phyloP scores from a whole-genome alignment of 2,113 vertebrate genomes.

The Rhinolophus ferrumequinum region DNA sequence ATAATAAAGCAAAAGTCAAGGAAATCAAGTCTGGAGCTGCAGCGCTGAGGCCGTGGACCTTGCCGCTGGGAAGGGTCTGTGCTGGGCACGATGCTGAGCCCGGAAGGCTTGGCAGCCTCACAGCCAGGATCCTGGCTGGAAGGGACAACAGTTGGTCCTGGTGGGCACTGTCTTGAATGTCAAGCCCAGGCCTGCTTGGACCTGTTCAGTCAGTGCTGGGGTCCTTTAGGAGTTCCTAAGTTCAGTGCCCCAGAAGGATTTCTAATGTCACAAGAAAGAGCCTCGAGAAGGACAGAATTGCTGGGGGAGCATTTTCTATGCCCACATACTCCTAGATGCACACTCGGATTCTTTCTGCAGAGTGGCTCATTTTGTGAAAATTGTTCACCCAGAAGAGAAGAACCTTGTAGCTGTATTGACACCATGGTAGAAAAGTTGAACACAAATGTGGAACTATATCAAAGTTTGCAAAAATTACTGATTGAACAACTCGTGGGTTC shows the following conservation, averaged over 20 bases:
- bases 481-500: conserved; percentile 84
- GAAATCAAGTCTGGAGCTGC: neutral
- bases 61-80: fast-evolving
- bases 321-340: neutral
- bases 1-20: neutral
- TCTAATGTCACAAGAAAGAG: neutral
- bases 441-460: conserved; percentile 91
- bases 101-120: neutral
- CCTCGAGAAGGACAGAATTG: too few relatives aligned
- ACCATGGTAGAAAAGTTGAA: conserved; percentile 86
- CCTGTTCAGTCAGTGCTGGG: conserved; percentile 81
- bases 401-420: neutral
- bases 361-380: neutral
- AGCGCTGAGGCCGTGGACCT: fast-evolving
- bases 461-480: conserved; percentile 88
- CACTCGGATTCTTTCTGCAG: neutral
- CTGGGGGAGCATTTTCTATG: fast-evolving
- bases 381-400: neutral
- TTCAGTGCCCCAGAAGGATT: neutral
- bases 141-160: conserved; percentile 89
- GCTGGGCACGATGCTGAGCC: neutral
- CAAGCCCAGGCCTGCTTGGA: conserved; percentile 81
- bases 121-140: neutral
- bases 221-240: neutral
- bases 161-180: conserved; percentile 91